These are phyloP conservation scores for Tuberolachnus salignus DNA, from an alignment of 2,888 invertebrate genomes.

Conservation along the genomic window DNA sequence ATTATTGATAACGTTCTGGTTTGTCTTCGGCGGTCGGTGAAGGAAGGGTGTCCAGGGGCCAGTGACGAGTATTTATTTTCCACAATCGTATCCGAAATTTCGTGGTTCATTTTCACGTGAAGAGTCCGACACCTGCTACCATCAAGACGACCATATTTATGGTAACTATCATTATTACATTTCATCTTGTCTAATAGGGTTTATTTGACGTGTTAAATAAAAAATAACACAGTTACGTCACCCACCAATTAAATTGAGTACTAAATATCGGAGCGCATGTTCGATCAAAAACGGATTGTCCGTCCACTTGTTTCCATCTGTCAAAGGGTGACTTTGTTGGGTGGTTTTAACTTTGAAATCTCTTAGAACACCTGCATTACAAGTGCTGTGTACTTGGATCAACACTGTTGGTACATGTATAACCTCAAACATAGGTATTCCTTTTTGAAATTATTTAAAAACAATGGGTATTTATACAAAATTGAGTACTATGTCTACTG, in stretches of 20 bases:
- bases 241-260: conserved; percentile 31
- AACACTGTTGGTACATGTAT: conserved; percentile 24
- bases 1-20: conserved; percentile 38
- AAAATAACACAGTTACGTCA: conserved; percentile 43
- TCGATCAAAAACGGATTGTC: not conserved
- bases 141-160: conserved; percentile 40
- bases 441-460: not conserved
- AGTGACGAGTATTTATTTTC: conserved; percentile 56
- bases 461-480: not conserved
- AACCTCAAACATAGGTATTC: conserved; percentile 49
- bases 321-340: not conserved
- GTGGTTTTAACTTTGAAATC: not conserved
- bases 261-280: conserved; percentile 39
- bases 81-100: conserved; percentile 40
- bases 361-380: not conserved
- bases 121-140: conserved; percentile 31
- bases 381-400: not conserved
- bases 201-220: conserved; percentile 9
- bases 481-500: no score
- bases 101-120: conserved; percentile 35
- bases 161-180: conserved; percentile 39
- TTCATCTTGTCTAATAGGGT: not conserved
- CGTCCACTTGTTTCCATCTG: not conserved
- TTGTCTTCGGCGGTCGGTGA: conserved; percentile 30
- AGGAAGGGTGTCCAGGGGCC: conserved; percentile 55